Evolutionary conservation across 2,888 invertebrate species (phyloP), one percentile per base, ranked within the genome.

Genomic region (Dolichopus griseipennis): DNA sequence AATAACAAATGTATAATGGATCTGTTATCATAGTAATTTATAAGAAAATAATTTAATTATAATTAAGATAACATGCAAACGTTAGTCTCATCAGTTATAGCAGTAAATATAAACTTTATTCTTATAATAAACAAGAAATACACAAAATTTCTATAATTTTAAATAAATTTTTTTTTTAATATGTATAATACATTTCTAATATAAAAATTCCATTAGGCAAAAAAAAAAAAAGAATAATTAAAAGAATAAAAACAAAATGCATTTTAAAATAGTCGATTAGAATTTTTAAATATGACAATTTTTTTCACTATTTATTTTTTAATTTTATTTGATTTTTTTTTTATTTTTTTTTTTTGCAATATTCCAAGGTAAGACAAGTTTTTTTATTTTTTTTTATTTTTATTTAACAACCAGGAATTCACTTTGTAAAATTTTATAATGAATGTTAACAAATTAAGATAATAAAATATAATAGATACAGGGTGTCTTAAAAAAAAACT

Each of bases 341-440:
- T 43, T 37, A 10, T 37, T 37, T 52, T 37, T 37, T 37, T 10
- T 18, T 2, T 12, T 52, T 52, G 9, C n/a, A 52, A 52, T 52
- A 52, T 52, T 52, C 18, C 52, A 52, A 52, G 52, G 52, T 52
- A 52, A 52, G 52, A 7, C 52, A n/a, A 52, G 52, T 52, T 52
- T 52, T 52, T 52, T 52, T 52, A 2, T 4, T 52, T 52, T 52
- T 52, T 52, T 52, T 52, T 6, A 2, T 52, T 52, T 52, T 52
- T 52, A 6, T 52, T 52, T 52, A 52, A 52, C n/a, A 52, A 52
- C 52, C 52, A 52, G 52, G 52, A 52, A 52, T 52, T 52, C n/a
- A n/a, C 6, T 18, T 52, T 52, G n/a, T 18, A 52, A 52, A 37
- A 37, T 10, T 37, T 37, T 37, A 37, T 37, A 37, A 37, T 37